A percentile compares a stretch with the other conserved stretches of the same genome.
These are phyloP conservation scores for Micrastur ruficollis DNA, from an alignment of 2,797 vertebrate species.

Conservation along the genomic window DNA sequence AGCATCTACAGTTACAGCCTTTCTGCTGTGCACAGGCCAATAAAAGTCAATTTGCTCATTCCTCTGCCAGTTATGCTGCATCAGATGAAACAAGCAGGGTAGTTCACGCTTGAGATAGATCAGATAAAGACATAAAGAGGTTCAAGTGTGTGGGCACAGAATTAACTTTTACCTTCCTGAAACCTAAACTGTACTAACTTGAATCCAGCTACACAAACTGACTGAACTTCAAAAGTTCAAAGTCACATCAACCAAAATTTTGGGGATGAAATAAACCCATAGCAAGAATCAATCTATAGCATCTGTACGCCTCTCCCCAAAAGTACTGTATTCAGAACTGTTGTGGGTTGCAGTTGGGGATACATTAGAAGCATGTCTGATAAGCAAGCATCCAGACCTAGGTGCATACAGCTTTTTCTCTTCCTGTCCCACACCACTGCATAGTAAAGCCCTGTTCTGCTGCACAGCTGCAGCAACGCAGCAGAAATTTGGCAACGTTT, in stretches of 20 bases:
- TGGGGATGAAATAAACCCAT: neutral
- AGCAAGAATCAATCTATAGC: neutral
- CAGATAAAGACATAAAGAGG: slow-evolving; percentile 3
- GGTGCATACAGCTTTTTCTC: neutral
- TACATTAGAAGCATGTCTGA: neutral
- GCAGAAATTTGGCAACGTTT: neutral
- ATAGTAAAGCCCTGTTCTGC: neutral
- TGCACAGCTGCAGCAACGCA: neutral
- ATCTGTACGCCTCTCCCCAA: neutral
- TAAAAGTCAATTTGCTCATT: neutral
- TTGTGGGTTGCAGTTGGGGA: neutral
- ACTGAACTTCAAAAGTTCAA: neutral
- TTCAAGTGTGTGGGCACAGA: neutral
- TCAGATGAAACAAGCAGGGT: neutral
- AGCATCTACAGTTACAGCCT: neutral
- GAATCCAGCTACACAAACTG: neutral
- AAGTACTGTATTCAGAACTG: neutral
- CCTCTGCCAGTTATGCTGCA: neutral
- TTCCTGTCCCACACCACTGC: neutral
- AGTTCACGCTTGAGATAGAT: neutral
- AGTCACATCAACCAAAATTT: neutral
- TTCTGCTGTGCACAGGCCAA: neutral
- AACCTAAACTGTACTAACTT: neutral
- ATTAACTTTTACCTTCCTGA: neutral
- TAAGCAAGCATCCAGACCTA: neutral